phyloP scores from a whole-genome alignment of 2,888 invertebrate genomes.

The Notodonta dromedarius region DNA sequence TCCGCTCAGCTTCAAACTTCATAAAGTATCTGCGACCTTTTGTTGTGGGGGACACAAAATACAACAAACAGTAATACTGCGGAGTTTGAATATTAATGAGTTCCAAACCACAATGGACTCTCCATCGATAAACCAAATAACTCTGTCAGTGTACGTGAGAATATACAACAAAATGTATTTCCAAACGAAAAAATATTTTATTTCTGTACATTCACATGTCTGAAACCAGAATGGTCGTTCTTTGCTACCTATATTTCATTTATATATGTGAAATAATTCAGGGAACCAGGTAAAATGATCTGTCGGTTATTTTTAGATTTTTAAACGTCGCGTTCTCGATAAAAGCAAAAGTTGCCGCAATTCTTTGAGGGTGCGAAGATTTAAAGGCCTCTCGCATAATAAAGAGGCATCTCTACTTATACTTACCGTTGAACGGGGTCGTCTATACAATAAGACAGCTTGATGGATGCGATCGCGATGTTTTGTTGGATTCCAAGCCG shows the following conservation, averaged over 20 bases:
- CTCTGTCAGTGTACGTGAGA: background rate
- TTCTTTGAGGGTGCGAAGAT: conserved; percentile 54
- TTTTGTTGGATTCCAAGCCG: conserved; percentile 61
- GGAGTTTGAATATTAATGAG: conserved; percentile 17
- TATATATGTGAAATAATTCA: no score
- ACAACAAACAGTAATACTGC: conserved; percentile 26
- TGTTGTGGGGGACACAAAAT: conserved; percentile 46
- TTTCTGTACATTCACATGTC: no score
- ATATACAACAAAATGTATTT: background rate
- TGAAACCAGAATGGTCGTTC: no score
- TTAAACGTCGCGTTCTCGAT: conserved; percentile 1
- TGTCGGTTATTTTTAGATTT: background rate
- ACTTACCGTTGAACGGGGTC: conserved; percentile 51
- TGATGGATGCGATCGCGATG: conserved; percentile 73
- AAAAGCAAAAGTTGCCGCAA: conserved; percentile 43
- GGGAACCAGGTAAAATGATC: background rate
- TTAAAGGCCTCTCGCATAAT: conserved; percentile 61
- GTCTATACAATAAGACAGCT: conserved; percentile 72
- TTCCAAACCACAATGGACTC: background rate
- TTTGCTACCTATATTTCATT: no score
- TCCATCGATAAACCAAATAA: conserved; percentile 1
- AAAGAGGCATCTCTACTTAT: conserved; percentile 57
- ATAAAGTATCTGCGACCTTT: conserved; percentile 61
- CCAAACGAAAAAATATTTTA: no score
- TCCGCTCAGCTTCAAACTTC: conserved; percentile 62